phyloP scores from a whole-genome alignment of 2,113 vertebrate genomes.

The Aegithalos caudatus region DNA sequence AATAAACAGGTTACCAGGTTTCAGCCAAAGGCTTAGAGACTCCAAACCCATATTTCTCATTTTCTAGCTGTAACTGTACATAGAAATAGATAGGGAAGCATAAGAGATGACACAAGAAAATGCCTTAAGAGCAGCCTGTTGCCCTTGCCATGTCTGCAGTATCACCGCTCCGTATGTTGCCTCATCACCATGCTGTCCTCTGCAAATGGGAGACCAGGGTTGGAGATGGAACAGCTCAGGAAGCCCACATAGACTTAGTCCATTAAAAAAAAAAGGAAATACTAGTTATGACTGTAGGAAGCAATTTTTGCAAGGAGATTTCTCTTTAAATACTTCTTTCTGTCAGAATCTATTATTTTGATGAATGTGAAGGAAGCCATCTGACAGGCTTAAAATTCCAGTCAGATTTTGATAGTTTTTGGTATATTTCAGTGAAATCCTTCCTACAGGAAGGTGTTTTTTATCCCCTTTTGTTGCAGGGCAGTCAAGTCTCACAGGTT shows the following conservation, averaged over 20 bases:
- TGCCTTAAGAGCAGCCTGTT: conserved; percentile 50
- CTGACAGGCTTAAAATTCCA: neutral
- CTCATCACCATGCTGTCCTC: neutral
- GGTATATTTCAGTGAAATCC: neutral
- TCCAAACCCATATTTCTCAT: neutral
- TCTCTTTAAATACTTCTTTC: neutral
- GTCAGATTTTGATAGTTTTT: neutral
- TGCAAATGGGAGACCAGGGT: neutral
- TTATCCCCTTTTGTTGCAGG: neutral
- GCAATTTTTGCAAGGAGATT: neutral
- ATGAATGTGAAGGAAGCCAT: neutral
- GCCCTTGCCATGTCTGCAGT: neutral
- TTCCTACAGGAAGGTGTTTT: neutral
- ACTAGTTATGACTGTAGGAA: neutral
- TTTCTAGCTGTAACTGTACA: conserved; percentile 1
- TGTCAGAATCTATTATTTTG: neutral
- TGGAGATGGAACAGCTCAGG: neutral
- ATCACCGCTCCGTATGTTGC: neutral
- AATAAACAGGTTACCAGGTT: neutral
- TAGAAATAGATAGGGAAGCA: neutral
- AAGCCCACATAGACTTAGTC: neutral
- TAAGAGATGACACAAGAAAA: conserved; percentile 26
- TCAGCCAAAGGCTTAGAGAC: neutral
- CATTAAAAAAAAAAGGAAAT: neutral
- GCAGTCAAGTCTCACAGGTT: neutral